Percentiles rank a stretch among this genome's conserved stretches.
These are phyloP conservation scores for Sthenelais limicola DNA, from an alignment of 2,888 invertebrate species.

Conservation along the genomic window DNA sequence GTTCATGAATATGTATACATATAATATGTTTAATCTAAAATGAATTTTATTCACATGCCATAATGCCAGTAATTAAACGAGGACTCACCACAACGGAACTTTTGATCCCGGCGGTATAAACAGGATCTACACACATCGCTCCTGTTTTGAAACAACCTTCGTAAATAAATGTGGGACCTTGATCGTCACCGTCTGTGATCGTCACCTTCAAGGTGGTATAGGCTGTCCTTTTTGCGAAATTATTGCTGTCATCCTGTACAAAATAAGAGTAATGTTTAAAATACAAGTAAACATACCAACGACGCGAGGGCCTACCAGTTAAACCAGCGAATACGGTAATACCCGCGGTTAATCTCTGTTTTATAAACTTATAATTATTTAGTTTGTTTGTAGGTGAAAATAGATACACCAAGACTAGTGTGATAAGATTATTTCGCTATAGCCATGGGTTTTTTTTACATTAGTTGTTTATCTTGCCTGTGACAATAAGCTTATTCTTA, in stretches of 20 bases:
- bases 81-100: conserved; percentile 37
- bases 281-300: too few relatives aligned
- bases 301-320: too few relatives aligned
- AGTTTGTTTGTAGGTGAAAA: too few relatives aligned
- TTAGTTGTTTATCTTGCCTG: too few relatives aligned
- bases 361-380: too few relatives aligned
- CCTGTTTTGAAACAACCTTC: conserved; percentile 87
- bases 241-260: conserved; percentile 43
- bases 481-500: too few relatives aligned
- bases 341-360: too few relatives aligned
- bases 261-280: neutral
- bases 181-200: conserved; percentile 90
- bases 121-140: conserved; percentile 89
- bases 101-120: conserved; percentile 85
- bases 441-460: too few relatives aligned
- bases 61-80: neutral
- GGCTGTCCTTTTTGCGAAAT: conserved; percentile 45
- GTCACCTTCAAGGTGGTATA: conserved; percentile 85
- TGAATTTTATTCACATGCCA: too few relatives aligned
- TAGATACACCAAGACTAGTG: too few relatives aligned
- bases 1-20: neutral
- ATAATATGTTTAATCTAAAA: neutral
- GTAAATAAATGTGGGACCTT: conserved; percentile 92
- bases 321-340: too few relatives aligned
- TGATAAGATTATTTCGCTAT: too few relatives aligned